Conservation (phyloP, 2,797 vertebrate species). For the Anguilla obscura region DNA sequence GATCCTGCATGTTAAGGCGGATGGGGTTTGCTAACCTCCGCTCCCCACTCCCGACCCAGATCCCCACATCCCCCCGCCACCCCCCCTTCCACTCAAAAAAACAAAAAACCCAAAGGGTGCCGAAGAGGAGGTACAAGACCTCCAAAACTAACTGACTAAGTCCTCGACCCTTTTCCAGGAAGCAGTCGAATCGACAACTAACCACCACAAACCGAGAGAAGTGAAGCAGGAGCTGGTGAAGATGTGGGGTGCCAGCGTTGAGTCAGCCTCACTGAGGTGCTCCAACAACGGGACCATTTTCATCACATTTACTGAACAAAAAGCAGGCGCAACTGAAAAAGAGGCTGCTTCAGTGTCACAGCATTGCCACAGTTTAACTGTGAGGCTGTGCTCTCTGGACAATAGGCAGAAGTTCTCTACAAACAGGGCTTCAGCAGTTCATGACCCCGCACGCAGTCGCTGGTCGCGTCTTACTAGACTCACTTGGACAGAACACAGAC, state of each 20-base stretch:
- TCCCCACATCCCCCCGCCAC: not conserved
- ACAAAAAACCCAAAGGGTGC: not conserved
- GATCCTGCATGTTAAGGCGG: constrained; percentile 94
- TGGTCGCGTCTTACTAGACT: constrained; percentile 37
- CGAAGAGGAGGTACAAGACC: not conserved
- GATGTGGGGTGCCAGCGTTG: not conserved
- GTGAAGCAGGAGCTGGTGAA: not conserved
- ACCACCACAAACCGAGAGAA: not conserved
- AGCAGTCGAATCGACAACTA: constrained; percentile 3
- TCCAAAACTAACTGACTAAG: not conserved
- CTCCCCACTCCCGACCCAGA: not conserved
- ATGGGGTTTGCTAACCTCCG: constrained; percentile 82
- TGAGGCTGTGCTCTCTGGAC: not conserved
- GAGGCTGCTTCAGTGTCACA: not conserved
- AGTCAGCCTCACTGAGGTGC: not conserved
- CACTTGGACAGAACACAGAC: constrained; percentile 42
- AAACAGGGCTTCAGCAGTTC: not conserved
- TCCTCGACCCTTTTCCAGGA: constrained; percentile 4
- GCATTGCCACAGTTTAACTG: not conserved
- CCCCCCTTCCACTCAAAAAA: not conserved
- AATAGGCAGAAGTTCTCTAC: not conserved
- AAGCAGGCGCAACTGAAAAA: not conserved
- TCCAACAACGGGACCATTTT: not conserved
- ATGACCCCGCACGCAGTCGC: not conserved
- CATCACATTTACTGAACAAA: not conserved